phyloP scores from a whole-genome alignment of 2,888 invertebrate genomes.

The Buathra laborator region DNA sequence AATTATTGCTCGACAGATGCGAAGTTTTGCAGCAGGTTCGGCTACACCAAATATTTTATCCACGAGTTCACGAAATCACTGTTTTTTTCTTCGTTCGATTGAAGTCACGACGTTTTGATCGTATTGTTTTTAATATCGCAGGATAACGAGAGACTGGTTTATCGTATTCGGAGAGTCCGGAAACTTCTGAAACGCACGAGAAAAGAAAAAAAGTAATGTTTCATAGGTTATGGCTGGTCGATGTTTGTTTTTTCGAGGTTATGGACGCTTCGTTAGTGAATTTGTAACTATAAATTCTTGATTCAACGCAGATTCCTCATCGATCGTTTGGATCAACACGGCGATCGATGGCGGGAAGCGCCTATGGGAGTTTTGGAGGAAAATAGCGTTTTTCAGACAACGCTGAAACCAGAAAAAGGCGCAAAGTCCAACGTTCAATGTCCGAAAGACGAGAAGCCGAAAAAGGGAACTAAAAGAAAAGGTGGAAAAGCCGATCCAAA shows the following conservation, averaged over 20 bases:
- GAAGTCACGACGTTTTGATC: background rate
- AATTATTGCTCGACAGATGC: conserved; percentile 90
- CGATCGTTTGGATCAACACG: conserved; percentile 89
- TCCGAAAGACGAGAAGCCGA: conserved; percentile 81
- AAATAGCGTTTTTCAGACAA: conserved; percentile 81
- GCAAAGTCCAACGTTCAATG: conserved; percentile 74
- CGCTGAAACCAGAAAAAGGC: conserved; percentile 80
- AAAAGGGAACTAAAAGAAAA: conserved; percentile 88
- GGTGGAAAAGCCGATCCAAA: conserved; percentile 90
- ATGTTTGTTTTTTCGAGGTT: conserved; percentile 31
- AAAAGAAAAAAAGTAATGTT: conserved; percentile 88
- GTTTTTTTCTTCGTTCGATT: conserved; percentile 31
- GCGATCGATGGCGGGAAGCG: conserved; percentile 89
- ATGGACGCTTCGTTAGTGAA: background rate
- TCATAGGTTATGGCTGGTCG: conserved; percentile 75
- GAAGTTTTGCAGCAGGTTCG: conserved; percentile 89
- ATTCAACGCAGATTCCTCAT: conserved; percentile 87
- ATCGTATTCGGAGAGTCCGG: conserved; percentile 90
- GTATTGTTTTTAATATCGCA: conserved; percentile 75
- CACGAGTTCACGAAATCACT: background rate
- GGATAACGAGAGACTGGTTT: conserved; percentile 91
- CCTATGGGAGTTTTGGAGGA: conserved; percentile 87
- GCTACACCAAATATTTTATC: conserved; percentile 22
- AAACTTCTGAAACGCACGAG: conserved; percentile 89
- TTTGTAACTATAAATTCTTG: background rate